Conservation (phyloP, 92 coral and sea anemone genomes). For the Diadumene lineata region DNA sequence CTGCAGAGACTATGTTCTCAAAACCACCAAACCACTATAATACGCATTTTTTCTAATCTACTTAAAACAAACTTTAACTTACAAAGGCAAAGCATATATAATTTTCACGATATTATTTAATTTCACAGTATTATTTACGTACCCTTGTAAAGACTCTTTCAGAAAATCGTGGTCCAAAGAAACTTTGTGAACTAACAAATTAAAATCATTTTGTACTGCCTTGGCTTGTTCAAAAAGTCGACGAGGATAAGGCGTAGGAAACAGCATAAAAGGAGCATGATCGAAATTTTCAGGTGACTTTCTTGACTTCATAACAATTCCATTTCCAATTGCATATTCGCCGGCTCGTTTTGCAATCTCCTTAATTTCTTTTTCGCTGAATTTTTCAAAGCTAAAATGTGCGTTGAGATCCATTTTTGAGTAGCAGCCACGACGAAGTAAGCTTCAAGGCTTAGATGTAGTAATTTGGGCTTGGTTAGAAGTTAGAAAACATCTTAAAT, state of each 20-base stretch:
- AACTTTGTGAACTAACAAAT: slow-evolving; percentile 77
- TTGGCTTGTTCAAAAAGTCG: slow-evolving; percentile 63
- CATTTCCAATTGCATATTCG: slow-evolving; percentile 11
- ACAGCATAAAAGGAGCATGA: slow-evolving; percentile 86
- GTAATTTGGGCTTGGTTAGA: slow-evolving; percentile 18
- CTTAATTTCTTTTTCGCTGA: slow-evolving; percentile 13
- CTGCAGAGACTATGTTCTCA: too few species aligned
- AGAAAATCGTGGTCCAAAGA: slow-evolving; percentile 89
- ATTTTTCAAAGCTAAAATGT: slow-evolving; percentile 4
- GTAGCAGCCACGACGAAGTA: too few species aligned
- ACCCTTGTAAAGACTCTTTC: slow-evolving; percentile 78
- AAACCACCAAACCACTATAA: too few species aligned
- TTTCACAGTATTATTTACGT: background rate
- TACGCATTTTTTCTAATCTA: too few species aligned
- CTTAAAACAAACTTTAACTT: too few species aligned
- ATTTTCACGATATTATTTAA: too few species aligned
- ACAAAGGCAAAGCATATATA: too few species aligned
- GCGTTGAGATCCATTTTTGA: slow-evolving; percentile 29
- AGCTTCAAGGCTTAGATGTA: too few species aligned
- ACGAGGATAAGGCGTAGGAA: slow-evolving; percentile 78
- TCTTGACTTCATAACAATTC: slow-evolving; percentile 6
- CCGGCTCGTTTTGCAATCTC: slow-evolving; percentile 15
- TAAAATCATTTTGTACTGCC: slow-evolving; percentile 83
- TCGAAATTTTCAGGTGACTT: slow-evolving; percentile 7
- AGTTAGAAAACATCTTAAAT: background rate